Conservation (phyloP, 2,888 invertebrate species). For the Stegophylla sp. region DNA sequence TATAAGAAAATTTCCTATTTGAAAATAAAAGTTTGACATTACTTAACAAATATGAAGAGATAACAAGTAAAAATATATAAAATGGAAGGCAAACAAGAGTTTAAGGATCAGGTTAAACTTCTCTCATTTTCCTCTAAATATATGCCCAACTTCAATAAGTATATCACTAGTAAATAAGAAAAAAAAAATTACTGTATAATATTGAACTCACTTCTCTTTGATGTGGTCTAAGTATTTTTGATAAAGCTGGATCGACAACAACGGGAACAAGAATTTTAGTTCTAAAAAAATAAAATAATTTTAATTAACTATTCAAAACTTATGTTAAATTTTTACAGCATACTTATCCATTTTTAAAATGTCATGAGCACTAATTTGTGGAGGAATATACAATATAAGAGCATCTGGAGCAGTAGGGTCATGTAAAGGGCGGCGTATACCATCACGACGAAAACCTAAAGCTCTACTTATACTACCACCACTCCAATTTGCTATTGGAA, state of each 20-base stretch:
- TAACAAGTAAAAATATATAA: too few species aligned
- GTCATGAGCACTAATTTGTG: constrained; percentile 84
- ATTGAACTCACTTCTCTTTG: constrained; percentile 78
- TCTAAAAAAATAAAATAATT: constrained; percentile 64
- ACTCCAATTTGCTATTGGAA: constrained; percentile 89
- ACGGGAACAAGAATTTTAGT: constrained; percentile 83
- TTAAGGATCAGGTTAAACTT: too few species aligned
- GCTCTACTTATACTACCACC: constrained; percentile 76
- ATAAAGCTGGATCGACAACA: constrained; percentile 93
- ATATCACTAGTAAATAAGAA: too few species aligned
- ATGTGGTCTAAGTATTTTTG: constrained; percentile 91
- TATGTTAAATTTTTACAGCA: constrained; percentile 62
- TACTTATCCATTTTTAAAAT: constrained; percentile 79
- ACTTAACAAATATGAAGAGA: too few species aligned
- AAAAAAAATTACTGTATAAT: too few species aligned
- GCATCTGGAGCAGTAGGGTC: constrained; percentile 94
- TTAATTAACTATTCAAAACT: constrained; percentile 31
- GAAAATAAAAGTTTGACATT: too few species aligned
- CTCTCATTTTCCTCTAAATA: too few species aligned
- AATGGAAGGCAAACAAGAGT: too few species aligned
- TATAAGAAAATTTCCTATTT: too few species aligned
- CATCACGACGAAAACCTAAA: constrained; percentile 77
- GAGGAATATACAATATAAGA: constrained; percentile 85
- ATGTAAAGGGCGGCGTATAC: constrained; percentile 76
- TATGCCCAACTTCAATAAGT: too few species aligned